Base-by-base conservation (phyloP, 2,113 vertebrate species). In the Rhinolophus ferrumequinum region DNA sequence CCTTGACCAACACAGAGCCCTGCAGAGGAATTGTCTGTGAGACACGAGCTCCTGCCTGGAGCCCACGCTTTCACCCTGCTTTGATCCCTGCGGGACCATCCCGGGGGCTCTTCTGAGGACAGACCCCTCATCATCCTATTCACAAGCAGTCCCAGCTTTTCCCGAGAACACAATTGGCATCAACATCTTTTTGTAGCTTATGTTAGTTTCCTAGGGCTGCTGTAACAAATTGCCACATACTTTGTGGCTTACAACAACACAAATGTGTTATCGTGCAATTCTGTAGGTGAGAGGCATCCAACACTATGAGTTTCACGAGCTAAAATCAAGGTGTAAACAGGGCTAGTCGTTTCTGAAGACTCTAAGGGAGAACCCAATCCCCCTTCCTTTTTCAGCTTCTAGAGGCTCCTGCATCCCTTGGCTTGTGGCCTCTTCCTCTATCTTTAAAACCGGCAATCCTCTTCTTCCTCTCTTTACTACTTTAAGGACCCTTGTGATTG, bases 61-160 rank as follows among this genome's bases (percentile, higher is more conserved):
- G 9, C 64, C 50, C 13, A n/a, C 0, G 0, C 52, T 21, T 3
- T 58, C 28, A 5, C 38, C 24, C 69, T 33, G 19, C 3, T 28
- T 22, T 77, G 15, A 13, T 33, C 35, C 30, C 60, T 2, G 4
- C 16, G 33, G 58, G 30, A 28, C 50, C 16, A 1, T 22, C 33
- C 33, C 3, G 0, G 58, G 50, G 76, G 38, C 52, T 58, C 52
- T 24, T 3, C 62, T 69, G 62, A 44, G 13, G 11, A 41, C 0
- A 1, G 12, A 24, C 13, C 5, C 12, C 35, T 26, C 33, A 4
- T 56, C 26, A 44, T 56, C 64, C n/a, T 12, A 1, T 18, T 70
- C 77, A 8, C 19, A 8, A 11, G 19, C 26, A 1, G 58, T 41
- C 9, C 47, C 26, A 30, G n/a, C 19, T 30, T 13, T 24, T 22